Conservation (phyloP, 2,113 vertebrate genomes). For the Gallinago jamesoni region DNA sequence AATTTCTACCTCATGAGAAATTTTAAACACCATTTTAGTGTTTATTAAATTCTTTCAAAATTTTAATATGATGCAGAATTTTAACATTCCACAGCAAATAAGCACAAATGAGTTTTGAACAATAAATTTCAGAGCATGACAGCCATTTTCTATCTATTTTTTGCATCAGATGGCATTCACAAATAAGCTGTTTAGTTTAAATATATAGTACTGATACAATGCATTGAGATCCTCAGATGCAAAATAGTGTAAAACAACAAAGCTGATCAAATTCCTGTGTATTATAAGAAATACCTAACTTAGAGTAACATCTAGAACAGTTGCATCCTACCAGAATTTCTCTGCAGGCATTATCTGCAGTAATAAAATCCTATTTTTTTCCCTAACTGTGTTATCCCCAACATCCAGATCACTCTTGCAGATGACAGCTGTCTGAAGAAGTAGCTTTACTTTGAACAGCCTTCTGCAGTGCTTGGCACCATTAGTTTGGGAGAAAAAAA, state of each 20-base stretch:
- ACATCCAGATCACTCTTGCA: neutral
- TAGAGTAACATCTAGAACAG: neutral
- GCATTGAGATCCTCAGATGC: neutral
- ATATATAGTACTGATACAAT: neutral
- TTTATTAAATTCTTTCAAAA: neutral
- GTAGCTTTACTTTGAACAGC: neutral
- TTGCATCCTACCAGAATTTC: neutral
- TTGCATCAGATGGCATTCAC: neutral
- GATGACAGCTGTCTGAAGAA: slow-evolving; percentile 25
- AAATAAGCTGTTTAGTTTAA: neutral
- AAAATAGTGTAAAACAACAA: neutral
- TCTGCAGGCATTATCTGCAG: neutral
- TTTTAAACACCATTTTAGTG: neutral
- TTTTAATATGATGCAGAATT: neutral
- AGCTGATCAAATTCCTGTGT: neutral
- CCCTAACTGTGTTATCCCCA: neutral
- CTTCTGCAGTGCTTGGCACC: neutral
- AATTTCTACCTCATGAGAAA: neutral
- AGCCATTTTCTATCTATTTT: neutral
- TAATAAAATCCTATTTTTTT: neutral
- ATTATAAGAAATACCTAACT: neutral
- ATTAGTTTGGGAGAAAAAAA: neutral
- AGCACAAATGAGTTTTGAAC: neutral
- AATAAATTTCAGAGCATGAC: neutral
- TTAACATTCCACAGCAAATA: neutral